phyloP scores from a whole-genome alignment of 2,888 invertebrate genomes.

The Idaea biselata region DNA sequence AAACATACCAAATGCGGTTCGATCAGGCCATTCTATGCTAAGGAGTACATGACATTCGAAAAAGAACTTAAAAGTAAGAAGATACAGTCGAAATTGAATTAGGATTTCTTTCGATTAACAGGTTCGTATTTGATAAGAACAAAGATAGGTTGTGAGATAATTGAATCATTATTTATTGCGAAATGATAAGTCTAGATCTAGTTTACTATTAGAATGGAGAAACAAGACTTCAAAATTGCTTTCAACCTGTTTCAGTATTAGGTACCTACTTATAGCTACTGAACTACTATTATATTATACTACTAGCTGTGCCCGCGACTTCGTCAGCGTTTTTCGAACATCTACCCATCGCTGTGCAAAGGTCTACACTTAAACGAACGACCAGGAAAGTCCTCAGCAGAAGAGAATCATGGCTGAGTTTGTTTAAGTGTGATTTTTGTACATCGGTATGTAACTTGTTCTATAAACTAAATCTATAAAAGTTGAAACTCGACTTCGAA shows the following conservation, averaged over 20 bases:
- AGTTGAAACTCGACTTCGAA: too few relatives aligned
- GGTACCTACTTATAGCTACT: too few relatives aligned
- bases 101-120: constrained; percentile 24
- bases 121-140: constrained; percentile 54
- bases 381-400: too few relatives aligned
- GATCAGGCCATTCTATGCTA: neutral
- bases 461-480: too few relatives aligned
- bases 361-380: too few relatives aligned
- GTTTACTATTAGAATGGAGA: constrained; percentile 28
- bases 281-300: too few relatives aligned
- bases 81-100: neutral
- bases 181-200: constrained; percentile 48
- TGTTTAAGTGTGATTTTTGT: too few relatives aligned
- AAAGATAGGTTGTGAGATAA: constrained; percentile 56
- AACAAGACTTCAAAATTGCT: constrained; percentile 8
- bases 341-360: too few relatives aligned
- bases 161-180: constrained; percentile 60
- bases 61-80: neutral
- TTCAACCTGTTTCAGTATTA: neutral
- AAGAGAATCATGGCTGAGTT: too few relatives aligned
- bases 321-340: too few relatives aligned
- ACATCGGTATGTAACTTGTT: too few relatives aligned
- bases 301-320: too few relatives aligned
- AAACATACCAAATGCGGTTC: constrained; percentile 1
- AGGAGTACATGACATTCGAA: constrained; percentile 19